Percentiles rank a stretch among this genome's conserved stretches.
Evolutionary conservation across 1,140 invertebrate genomes (phyloP).

Genomic region (Pararge aegeria): DNA sequence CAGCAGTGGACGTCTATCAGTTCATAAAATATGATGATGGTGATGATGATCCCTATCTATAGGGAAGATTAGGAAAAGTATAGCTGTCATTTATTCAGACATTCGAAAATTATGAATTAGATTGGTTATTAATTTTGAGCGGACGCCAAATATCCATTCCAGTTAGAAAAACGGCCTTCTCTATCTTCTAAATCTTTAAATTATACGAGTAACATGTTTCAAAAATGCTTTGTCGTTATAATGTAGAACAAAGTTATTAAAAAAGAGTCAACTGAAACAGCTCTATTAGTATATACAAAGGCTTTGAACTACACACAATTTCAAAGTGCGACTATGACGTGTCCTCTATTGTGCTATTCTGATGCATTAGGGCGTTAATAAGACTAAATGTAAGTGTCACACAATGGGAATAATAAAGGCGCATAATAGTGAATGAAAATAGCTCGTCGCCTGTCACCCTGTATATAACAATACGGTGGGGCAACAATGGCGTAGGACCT

Average conservation of each 20-base stretch:
- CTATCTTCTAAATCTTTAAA: no score
- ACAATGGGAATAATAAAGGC: constrained; percentile 68
- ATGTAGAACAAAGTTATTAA: neutral
- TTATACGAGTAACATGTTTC: no score
- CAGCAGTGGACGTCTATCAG: no score
- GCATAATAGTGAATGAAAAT: constrained; percentile 68
- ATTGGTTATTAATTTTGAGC: no score
- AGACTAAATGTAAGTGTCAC: constrained; percentile 61
- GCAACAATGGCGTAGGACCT: constrained; percentile 61
- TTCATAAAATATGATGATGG: no score
- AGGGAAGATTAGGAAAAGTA: no score
- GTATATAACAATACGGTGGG: constrained; percentile 60
- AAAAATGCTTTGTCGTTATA: no score
- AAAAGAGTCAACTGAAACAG: neutral
- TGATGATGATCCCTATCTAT: no score
- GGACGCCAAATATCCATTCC: no score
- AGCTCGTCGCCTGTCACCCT: constrained; percentile 58
- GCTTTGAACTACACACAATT: constrained; percentile 10
- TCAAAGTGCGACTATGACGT: constrained; percentile 11
- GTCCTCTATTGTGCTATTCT: constrained; percentile 30
- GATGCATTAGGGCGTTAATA: constrained; percentile 55
- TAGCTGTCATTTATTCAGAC: no score
- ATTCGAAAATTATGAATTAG: no score
- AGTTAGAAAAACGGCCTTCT: no score
- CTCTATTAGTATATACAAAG: constrained; percentile 12